phyloP scores from a whole-genome alignment of 2,113 vertebrate species.

The Polyodon spathula region DNA sequence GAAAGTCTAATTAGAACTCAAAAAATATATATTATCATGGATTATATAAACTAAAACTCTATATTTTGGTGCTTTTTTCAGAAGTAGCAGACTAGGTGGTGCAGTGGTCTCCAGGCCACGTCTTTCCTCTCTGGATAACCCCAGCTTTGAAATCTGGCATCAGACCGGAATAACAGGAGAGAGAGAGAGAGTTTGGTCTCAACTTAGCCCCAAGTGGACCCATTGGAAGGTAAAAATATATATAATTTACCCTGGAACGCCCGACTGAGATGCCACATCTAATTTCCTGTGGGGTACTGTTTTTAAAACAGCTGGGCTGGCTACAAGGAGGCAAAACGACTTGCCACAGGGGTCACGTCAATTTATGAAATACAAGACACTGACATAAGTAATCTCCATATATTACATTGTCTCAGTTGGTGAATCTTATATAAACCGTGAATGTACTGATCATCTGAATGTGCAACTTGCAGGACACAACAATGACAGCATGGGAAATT shows the following conservation, averaged over 20 bases:
- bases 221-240: slow-evolving; percentile 9
- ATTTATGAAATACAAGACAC: slow-evolving; percentile 5
- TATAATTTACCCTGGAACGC: slow-evolving; percentile 5
- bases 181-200: not conserved
- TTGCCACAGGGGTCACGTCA: slow-evolving; percentile 8
- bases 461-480: too few relatives aligned
- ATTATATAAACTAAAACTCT: not conserved
- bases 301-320: slow-evolving; percentile 18
- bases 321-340: slow-evolving; percentile 8
- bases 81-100: not conserved
- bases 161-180: too few relatives aligned
- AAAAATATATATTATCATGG: not conserved
- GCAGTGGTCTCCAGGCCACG: not conserved
- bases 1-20: not conserved
- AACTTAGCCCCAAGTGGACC: slow-evolving; percentile 9
- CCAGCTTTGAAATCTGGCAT: too few relatives aligned
- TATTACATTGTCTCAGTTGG: too few relatives aligned
- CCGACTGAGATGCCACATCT: slow-evolving; percentile 20
- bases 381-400: not conserved
- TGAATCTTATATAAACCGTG: too few relatives aligned
- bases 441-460: not conserved
- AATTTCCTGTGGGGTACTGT: slow-evolving; percentile 26
- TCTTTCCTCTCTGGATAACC: too few relatives aligned
- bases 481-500: too few relatives aligned
- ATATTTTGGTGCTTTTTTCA: not conserved